Evolutionary conservation across 2,888 invertebrate genomes (phyloP), one percentile per base, ranked within the genome.

Genomic region (Lacanobia wlatinum): DNA sequence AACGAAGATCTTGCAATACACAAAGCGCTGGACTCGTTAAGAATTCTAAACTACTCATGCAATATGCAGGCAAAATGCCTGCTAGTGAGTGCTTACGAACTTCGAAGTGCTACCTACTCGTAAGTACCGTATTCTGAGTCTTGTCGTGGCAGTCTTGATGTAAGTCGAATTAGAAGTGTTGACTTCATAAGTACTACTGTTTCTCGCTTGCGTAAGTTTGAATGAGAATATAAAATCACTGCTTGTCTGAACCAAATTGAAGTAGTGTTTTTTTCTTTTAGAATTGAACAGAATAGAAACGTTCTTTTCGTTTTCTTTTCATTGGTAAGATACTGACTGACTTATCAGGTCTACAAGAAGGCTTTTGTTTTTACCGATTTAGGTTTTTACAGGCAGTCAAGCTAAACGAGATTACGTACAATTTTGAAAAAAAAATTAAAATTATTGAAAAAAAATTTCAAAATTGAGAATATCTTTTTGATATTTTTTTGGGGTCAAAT

Each of bases 381-480:
- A 40, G 18, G 55, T 75, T 64, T 56, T 40, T 43, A 43, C 56
- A 43, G 23, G 43, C 48, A 14, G 16, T 9, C 46, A 21, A 12
- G 14, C 10, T 18, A 40, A 65, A 52, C 8, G 14, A 21, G 16
- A 34, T n/a, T 75, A 56, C 75, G 9, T 66, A 75, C 28, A 56
- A 43, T 18, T 40, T 56, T 21, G n/a, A n/a, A n/a, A n/a, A n/a
- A n/a, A n/a, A n/a, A n/a, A n/a, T n/a, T n/a, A n/a, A n/a, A n/a
- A n/a, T n/a, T n/a, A n/a, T n/a, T n/a, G n/a, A n/a, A n/a, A n/a
- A n/a, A n/a, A n/a, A n/a, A n/a, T n/a, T n/a, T n/a, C n/a, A n/a
- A n/a, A n/a, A n/a, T n/a, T n/a, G 18, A 23, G 16, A 43, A 61
- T 23, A 38, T 14, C 5, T 34, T 63, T 52, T 43, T 53, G 7